Base-by-base conservation (phyloP, 2,113 vertebrate species). In the Poeciliopsis prolifica region DNA sequence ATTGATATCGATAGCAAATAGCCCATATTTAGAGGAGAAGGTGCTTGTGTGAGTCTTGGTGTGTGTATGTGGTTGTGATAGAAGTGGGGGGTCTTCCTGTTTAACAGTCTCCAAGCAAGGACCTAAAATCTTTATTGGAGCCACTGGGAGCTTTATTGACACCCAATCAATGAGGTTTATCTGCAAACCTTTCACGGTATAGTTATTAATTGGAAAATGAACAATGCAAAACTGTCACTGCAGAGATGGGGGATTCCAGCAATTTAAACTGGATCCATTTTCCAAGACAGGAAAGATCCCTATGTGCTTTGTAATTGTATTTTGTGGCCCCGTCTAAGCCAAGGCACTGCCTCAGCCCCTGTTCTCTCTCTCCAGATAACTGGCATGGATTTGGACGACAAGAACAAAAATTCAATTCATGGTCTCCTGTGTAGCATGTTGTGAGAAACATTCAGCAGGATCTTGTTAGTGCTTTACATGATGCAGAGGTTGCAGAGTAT, bases 1-100 rank as follows among this genome's bases (percentile, higher is more conserved):
- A 93, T 93, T 92, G 84, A 93, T 94, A 92, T 88, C 78, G 80
- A 93, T 89, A 89, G 90, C 85, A 91, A 92, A 88, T 86, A 65
- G 69, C 70, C 88, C 74, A 89, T 90, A 91, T 93, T 58, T 84
- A 90, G 82, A 80, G 72, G 86, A 72, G 75, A 81, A 68, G 26
- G 31, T 0, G 15, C 28, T 40, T 44, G 26, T 29, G 26, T 44
- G 30, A 30, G n/a, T 9, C 54, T 28, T 33, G 13, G 48, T 26
- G 51, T 35, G 68, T 40, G 64, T 66, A 9, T 58, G 51, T 35
- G 24, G 65, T 66, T 33, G 31, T 40, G 33, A 22, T 29, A n/a
- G 22, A 65, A 15, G 11, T 29, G 29, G 65, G 68, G 62, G 70
- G 72, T 74, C 65, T 66, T 86, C 72, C 80, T 92, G 86, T 79